Conservation (phyloP, 1,140 invertebrate species). For the Patella vulgata region DNA sequence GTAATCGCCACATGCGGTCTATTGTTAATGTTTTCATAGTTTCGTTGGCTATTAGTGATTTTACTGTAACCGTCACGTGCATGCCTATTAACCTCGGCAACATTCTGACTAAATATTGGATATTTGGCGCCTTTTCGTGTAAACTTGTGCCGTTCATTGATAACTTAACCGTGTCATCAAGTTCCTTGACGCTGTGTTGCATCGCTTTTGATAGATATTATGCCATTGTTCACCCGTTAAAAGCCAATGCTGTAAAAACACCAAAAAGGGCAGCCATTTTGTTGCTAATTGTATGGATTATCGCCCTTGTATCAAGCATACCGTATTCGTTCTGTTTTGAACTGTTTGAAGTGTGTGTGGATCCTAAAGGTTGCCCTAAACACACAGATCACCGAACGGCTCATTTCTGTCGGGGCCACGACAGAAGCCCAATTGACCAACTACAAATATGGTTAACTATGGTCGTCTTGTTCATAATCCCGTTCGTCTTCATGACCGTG, state of each 20-base stretch:
- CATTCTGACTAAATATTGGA: constrained; percentile 38
- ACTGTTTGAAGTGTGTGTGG: constrained; percentile 14
- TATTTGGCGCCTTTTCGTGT: constrained; percentile 45
- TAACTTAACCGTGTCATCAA: constrained; percentile 46
- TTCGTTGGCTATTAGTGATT: constrained; percentile 46
- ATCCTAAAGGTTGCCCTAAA: background rate
- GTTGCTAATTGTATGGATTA: constrained; percentile 88
- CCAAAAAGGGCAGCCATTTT: constrained; percentile 79
- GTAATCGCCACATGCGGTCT: constrained; percentile 45
- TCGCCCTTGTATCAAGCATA: constrained; percentile 75
- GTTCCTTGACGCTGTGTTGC: constrained; percentile 49
- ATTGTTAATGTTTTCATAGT: constrained; percentile 51
- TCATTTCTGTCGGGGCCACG: constrained; percentile 1
- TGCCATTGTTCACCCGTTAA: constrained; percentile 69
- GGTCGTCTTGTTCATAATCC: constrained; percentile 33
- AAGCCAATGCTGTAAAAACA: constrained; percentile 71
- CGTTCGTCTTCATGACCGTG: constrained; percentile 35
- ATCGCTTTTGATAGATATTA: constrained; percentile 53
- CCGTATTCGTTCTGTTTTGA: constrained; percentile 40
- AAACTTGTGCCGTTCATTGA: constrained; percentile 45
- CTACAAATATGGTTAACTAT: constrained; percentile 40
- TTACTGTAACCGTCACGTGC: constrained; percentile 40
- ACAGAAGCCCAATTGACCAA: background rate
- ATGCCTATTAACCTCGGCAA: constrained; percentile 42
- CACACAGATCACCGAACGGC: background rate